Conservation (phyloP, 2,113 vertebrate species). For the Peromyscus maniculatus region DNA sequence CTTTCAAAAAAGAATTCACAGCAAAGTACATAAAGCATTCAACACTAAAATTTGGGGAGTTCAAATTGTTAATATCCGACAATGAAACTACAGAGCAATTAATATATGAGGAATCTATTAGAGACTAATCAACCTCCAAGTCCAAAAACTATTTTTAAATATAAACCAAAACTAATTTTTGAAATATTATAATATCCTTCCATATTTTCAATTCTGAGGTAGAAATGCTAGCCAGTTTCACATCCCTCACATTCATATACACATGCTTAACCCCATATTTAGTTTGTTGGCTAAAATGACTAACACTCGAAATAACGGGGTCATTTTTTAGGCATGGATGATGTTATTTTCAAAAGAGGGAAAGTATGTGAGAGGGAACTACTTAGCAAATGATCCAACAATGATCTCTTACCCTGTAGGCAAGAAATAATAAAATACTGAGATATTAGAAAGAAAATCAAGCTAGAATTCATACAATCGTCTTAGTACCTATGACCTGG, state of each 20-base stretch:
- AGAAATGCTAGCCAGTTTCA: constrained; percentile 11
- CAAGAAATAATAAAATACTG: not conserved
- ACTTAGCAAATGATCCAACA: not conserved
- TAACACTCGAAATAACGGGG: constrained; percentile 11
- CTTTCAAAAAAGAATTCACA: constrained; percentile 12
- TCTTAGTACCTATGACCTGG: not conserved
- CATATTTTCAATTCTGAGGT: not conserved
- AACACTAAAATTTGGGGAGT: not conserved
- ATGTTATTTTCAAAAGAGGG: not conserved
- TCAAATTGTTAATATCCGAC: not conserved
- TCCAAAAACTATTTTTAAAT: not conserved
- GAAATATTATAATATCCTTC: not conserved
- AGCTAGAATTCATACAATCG: not conserved
- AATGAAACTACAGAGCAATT: not conserved
- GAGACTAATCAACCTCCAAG: not conserved
- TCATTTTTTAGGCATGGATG: not conserved
- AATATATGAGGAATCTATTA: not conserved
- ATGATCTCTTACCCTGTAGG: not conserved
- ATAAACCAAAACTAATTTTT: not conserved
- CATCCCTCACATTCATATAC: not conserved
- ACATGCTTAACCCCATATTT: constrained; percentile 13
- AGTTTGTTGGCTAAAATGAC: constrained; percentile 24
- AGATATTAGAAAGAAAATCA: not conserved
- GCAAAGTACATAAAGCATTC: not conserved
- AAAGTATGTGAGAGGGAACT: not conserved